Base-by-base conservation (phyloP, 2,113 vertebrate species). In the Burhinus bistriatus region DNA sequence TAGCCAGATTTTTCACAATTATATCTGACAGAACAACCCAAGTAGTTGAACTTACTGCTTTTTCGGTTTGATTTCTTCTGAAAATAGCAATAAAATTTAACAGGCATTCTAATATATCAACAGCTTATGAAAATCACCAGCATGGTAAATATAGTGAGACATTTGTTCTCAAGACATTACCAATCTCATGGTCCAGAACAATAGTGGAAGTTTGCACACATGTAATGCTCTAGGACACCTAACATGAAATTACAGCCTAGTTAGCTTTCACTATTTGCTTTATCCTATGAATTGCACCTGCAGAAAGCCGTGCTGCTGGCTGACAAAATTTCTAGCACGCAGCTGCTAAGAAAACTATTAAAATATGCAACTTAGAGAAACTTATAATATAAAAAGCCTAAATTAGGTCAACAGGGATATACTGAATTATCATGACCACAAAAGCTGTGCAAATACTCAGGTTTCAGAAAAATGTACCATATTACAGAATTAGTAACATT, bases 141-240 rank as follows among this genome's bases (percentile, higher is more conserved):
- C 29, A 57, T 11, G 4, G 16, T 25, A 83, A 65, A 75, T 32
- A 68, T 11, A 51, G 15, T 14, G 25, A 83, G 78, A 29, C 8
- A 13, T 29, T 36, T 51, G 8, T 40, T 36, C 29, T 52, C 42
- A 54, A 85, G 38, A 59, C n/a, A 36, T 45, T 12, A 32, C 25
- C 25, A 32, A 4, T 26, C n/a, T 36, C 62, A 22, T 55, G 52
- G 58, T 42, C 40, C 38, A 55, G n/a, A 77, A 30, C 26, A 61
- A 16, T 1, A 66, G 40, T 2, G 1, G 3, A 32, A 68, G 4
- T 62, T 11, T 36, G 21, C 19, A 44, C 23, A 44, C 3, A 1
- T 2, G 6, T 25, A 49, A 64, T n/a, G 20, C 11, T 78, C 19
- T 9, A 52, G n/a, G 32, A 89, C 10, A 91, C 10, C 17, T 32